Conservation (phyloP, 2,113 vertebrate genomes). For the Apodemus speciosus region DNA sequence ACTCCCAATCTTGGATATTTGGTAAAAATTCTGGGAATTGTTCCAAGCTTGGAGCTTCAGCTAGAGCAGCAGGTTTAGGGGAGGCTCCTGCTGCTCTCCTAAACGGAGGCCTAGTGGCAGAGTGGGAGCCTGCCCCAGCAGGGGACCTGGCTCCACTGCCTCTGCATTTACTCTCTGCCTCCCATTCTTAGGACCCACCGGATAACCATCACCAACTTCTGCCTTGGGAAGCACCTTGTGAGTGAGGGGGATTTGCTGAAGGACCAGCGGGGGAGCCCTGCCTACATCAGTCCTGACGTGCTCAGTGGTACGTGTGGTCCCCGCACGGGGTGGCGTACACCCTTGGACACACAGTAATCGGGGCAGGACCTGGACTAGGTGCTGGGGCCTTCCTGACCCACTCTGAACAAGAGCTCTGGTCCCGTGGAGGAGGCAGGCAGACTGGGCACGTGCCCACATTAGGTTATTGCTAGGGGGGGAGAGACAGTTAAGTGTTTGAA, state of each 20-base stretch:
- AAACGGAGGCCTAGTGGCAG: background rate
- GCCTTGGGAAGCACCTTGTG: constrained; percentile 98
- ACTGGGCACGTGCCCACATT: background rate
- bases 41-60: background rate
- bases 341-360: background rate
- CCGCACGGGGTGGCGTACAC: background rate
- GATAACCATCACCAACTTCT: constrained; percentile 99
- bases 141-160: background rate
- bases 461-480: background rate
- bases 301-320: constrained; percentile 92
- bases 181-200: constrained; percentile 90
- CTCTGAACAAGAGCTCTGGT: background rate
- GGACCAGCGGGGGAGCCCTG: constrained; percentile 98
- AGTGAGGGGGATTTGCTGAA: constrained; percentile 98
- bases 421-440: background rate
- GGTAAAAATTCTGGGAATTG: background rate
- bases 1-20: background rate
- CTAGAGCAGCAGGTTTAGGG: background rate
- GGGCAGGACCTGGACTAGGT: background rate
- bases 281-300: constrained; percentile 98
- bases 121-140: background rate
- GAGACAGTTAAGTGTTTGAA: fast-evolving
- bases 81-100: background rate
- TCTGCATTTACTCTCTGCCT: background rate
- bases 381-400: background rate